Percentiles rank a stretch among this genome's conserved stretches.
Evolutionary conservation across 2,113 vertebrate species (phyloP).

Genomic region (Erinaceus europaeus): DNA sequence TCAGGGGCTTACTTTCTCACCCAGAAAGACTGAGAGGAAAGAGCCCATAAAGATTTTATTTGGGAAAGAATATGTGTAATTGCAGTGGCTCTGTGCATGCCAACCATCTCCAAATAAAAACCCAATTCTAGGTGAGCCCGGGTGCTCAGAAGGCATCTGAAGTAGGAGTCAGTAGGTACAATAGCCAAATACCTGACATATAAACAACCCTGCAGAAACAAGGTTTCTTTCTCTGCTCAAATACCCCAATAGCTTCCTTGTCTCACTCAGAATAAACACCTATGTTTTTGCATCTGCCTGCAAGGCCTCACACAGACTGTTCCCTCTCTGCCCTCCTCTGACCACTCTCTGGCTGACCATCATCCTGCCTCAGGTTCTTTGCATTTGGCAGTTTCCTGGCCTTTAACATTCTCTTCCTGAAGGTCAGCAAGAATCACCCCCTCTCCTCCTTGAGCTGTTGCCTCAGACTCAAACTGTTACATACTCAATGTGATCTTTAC

Average conservation of each 20-base stretch:
- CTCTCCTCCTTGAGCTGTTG: not conserved
- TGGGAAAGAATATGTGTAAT: not conserved
- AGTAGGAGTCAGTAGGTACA: not conserved
- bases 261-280: not conserved
- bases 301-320: not conserved
- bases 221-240: not conserved
- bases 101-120: not conserved
- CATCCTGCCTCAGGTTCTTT: not conserved
- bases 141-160: not conserved
- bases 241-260: not conserved
- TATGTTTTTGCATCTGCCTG: not conserved
- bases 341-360: accelerated
- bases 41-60: not conserved
- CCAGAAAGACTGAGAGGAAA: not conserved
- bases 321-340: not conserved
- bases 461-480: too few relatives aligned
- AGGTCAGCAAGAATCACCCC: not conserved
- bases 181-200: conserved; percentile 17
- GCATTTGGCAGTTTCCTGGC: too few relatives aligned
- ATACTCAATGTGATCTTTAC: too few relatives aligned
- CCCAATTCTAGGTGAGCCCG: not conserved
- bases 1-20: not conserved
- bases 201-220: not conserved
- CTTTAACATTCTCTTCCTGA: not conserved
- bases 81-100: not conserved